Evolutionary conservation across 2,888 invertebrate species (phyloP).

Genomic region (Conus canariensis): DNA sequence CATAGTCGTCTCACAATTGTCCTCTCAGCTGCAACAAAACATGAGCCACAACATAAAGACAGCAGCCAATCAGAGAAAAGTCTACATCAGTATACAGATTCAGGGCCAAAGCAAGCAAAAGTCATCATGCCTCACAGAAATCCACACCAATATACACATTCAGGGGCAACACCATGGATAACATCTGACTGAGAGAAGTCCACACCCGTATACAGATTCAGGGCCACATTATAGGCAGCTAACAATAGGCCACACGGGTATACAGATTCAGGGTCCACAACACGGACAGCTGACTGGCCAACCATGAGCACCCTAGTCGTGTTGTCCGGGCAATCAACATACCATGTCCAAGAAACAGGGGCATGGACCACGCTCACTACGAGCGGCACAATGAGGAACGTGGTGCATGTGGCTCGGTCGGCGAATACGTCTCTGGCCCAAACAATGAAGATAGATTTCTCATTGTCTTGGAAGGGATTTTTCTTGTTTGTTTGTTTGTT

Average conservation of each 20-base stretch:
- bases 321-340: not conserved
- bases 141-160: constrained; percentile 3
- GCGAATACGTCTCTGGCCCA: constrained; percentile 1
- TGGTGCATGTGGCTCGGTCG: not conserved
- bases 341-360: constrained; percentile 31
- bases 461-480: too few species aligned
- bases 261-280: not conserved
- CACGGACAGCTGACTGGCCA: not conserved
- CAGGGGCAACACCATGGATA: not conserved
- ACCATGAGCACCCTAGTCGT: not conserved
- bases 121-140: not conserved
- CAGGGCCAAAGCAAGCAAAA: not conserved
- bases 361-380: constrained; percentile 16
- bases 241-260: not conserved
- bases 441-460: not conserved
- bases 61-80: too few species aligned
- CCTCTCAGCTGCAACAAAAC: too few species aligned
- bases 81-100: not conserved
- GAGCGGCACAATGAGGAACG: constrained; percentile 8
- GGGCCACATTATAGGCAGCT: not conserved
- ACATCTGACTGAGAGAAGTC: not conserved
- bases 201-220: not conserved
- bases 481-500: too few species aligned
- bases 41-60: too few species aligned
- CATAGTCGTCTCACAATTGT: too few species aligned